Conservation (phyloP, 2,113 vertebrate species). For the Thamnaconus septentrionalis region DNA sequence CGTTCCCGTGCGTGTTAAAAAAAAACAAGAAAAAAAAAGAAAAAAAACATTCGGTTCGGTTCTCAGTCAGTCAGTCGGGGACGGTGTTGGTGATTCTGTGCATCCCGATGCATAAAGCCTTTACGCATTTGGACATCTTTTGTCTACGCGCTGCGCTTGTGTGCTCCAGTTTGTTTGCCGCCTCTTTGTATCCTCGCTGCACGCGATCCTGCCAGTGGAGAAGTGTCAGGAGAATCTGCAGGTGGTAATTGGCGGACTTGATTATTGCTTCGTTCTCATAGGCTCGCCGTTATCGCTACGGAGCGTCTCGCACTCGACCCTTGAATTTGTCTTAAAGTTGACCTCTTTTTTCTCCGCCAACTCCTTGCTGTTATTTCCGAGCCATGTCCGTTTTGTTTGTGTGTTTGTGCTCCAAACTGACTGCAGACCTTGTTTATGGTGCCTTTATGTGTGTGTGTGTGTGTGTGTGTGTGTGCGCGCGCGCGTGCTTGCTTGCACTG, state of each 20-base stretch:
- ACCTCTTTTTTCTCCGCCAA: background rate
- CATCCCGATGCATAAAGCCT: slow-evolving; percentile 68
- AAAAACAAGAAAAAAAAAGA: no score
- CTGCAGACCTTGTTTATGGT: slow-evolving; percentile 31
- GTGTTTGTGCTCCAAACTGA: no score
- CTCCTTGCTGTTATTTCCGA: background rate
- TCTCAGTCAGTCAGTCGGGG: slow-evolving; percentile 32
- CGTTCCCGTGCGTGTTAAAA: slow-evolving; percentile 19
- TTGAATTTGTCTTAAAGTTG: slow-evolving; percentile 51
- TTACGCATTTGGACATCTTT: slow-evolving; percentile 71
- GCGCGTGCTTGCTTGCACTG: no score
- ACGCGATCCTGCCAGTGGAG: slow-evolving; percentile 26
- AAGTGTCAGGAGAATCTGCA: slow-evolving; percentile 50
- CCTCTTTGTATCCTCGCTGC: slow-evolving; percentile 31
- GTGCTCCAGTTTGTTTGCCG: slow-evolving; percentile 52
- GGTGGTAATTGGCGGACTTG: slow-evolving; percentile 59
- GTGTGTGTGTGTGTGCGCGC: no score
- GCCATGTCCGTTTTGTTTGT: background rate
- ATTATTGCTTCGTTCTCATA: slow-evolving; percentile 45
- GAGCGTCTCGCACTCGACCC: slow-evolving; percentile 47
- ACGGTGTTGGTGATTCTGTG: slow-evolving; percentile 29
- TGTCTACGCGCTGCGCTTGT: slow-evolving; percentile 59
- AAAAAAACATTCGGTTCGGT: background rate
- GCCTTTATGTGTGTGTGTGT: background rate
- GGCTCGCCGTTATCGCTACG: slow-evolving; percentile 38